These are phyloP conservation scores for Protobothrops flavoviridis DNA, from an alignment of 2,113 vertebrate species.

Conservation along the genomic window DNA sequence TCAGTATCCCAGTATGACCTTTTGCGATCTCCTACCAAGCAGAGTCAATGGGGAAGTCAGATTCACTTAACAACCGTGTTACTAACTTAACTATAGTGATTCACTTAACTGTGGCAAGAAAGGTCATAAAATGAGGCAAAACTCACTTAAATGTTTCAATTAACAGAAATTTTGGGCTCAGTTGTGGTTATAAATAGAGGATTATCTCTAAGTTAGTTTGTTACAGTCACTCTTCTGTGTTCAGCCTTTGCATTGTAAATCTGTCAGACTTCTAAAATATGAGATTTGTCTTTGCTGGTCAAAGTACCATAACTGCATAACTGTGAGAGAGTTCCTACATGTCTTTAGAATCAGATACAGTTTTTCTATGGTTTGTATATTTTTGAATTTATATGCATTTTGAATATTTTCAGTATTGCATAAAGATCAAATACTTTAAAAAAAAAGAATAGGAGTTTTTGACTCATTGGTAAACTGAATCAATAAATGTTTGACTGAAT, in stretches of 20 bases:
- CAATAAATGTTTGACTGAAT: not conserved
- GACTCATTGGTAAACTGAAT: not conserved
- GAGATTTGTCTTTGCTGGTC: not conserved
- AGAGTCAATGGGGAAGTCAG: not conserved
- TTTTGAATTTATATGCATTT: not conserved
- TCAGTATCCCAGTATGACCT: not conserved
- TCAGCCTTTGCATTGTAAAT: not conserved
- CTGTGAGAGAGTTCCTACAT: not conserved
- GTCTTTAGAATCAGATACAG: not conserved
- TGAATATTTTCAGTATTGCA: not conserved
- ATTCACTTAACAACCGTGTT: not conserved
- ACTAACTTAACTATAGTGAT: not conserved
- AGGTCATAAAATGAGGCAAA: not conserved
- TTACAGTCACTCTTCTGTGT: not conserved
- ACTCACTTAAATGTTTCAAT: not conserved
- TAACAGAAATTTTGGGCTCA: not conserved
- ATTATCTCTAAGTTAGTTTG: not conserved
- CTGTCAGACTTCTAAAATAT: not conserved
- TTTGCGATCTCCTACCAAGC: not conserved
- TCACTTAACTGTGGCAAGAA: not conserved
- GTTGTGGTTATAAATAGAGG: not conserved
- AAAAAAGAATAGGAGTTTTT: not conserved
- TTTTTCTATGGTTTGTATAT: not conserved
- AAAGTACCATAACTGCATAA: not conserved
- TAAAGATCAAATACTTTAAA: not conserved